Evolutionary conservation across 2,797 vertebrate species (phyloP), one percentile per base, ranked within the genome.

Genomic region (Uromys caudimaculatus): DNA sequence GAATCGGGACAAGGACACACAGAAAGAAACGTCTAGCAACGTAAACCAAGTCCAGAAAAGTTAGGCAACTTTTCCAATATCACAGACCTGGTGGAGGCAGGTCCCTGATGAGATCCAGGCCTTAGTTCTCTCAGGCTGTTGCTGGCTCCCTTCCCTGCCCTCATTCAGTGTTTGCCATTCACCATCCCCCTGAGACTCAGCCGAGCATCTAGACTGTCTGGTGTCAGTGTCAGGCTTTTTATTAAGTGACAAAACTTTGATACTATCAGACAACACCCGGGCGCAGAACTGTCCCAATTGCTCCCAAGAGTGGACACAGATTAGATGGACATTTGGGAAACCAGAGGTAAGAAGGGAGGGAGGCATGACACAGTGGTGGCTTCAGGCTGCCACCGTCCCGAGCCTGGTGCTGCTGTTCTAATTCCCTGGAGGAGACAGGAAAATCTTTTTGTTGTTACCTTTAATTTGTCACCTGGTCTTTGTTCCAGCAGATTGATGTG

Each of bases 291-390:
- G 24, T 71, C 19, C 50, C 79, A 41, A 67, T 86, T 93, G 29
- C 75, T 97, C 89, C 90, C 95, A 27, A 8, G 76, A 78, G 89
- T 83, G 41, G n/a, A 93, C 90, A 67, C 54, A 89, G 92, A 92
- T 96, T 84, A 93, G 97, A 96, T 77, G 89, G 91, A 67, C 41
- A 8, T 91, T 90, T 79, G 90, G 92, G 85, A 90, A 93, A 50
- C 23, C 76, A 67, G 67, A 89, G 60, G 78, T 3, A n/a, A 88
- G 56, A 82, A 92, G 85, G 44, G 77, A 83, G 89, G 50, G 77
- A 83, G 89, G 91, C 75, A 67, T 56, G 62, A 88, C 50, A n/a
- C 58, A 78, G 82, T 64, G 73, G 35, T 85, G 90, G 60, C 41
- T 95, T 91, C 32, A 41, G 85, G 35, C 44, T 83, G 60, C 52